Evolutionary conservation across 2,797 vertebrate species (phyloP).

Genomic region (Sebastes kiyomatsui): DNA sequence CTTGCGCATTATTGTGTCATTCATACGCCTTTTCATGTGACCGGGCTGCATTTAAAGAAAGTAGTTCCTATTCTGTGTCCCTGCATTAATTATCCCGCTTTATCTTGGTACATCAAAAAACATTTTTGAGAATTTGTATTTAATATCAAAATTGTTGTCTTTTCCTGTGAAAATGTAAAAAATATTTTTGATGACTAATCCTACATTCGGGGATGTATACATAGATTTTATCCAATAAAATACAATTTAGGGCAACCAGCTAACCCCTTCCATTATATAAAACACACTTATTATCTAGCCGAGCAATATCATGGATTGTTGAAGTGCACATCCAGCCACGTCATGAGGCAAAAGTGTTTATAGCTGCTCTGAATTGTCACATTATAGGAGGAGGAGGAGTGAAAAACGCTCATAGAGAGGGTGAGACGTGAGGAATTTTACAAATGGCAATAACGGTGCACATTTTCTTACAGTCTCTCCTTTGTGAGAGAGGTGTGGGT

Average conservation of each 20-base stretch:
- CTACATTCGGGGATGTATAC: neutral
- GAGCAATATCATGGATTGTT: neutral
- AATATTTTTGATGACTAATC: neutral
- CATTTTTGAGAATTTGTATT: neutral
- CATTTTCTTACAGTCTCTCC: neutral
- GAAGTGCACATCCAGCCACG: too few species aligned
- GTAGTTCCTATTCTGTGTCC: neutral
- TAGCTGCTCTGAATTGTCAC: neutral
- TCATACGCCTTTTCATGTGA: too few species aligned
- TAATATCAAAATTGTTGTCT: neutral
- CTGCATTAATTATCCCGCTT: neutral
- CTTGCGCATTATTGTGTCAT: too few species aligned
- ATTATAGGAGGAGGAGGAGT: neutral
- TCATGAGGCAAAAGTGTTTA: neutral
- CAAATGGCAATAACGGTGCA: neutral
- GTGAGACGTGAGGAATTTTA: neutral
- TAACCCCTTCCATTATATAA: neutral
- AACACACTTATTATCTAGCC: neutral
- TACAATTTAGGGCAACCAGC: neutral
- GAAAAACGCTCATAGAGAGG: neutral
- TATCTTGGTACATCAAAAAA: neutral
- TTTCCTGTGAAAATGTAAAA: neutral
- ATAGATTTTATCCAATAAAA: neutral
- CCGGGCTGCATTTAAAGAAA: too few species aligned
- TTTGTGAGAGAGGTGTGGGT: neutral